Evolutionary conservation across 2,113 vertebrate species (phyloP).

Genomic region (Tringa solitaria): DNA sequence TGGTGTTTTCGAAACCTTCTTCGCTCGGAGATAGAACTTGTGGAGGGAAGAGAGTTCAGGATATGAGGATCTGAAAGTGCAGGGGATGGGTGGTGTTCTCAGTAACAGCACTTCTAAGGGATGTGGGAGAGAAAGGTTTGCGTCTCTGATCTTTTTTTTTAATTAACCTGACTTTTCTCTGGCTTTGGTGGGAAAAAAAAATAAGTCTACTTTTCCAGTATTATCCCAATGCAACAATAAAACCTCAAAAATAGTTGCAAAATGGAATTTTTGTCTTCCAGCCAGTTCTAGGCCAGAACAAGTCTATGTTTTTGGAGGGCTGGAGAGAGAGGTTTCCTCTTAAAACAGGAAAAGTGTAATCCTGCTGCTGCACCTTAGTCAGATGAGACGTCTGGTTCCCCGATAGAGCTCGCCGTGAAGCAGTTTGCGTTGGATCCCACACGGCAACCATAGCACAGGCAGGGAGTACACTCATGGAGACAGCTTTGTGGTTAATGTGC

Average conservation of each 20-base stretch:
- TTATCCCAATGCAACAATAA: background rate
- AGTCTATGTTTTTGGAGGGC: background rate
- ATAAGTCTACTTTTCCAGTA: background rate
- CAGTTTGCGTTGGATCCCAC: background rate
- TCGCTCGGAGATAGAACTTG: background rate
- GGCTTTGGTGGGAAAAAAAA: background rate
- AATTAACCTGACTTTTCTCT: background rate
- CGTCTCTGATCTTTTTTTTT: background rate
- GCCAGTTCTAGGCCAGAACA: background rate
- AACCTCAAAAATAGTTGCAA: background rate
- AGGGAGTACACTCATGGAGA: background rate
- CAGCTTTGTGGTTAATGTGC: constrained; percentile 10
- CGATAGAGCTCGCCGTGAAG: rapidly evolving
- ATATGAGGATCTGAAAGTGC: background rate
- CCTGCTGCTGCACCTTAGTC: background rate
- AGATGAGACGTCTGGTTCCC: background rate
- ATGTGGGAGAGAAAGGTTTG: background rate
- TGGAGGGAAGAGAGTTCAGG: background rate
- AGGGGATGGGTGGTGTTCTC: background rate
- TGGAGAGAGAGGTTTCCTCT: background rate
- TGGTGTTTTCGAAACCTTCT: background rate
- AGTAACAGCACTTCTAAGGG: background rate
- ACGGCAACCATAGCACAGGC: background rate
- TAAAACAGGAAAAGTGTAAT: background rate
- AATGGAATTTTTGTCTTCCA: background rate